A percentile compares a stretch with the other conserved stretches of the same genome.
Conservation (phyloP, 2,113 vertebrate species). For the Emydura subglobosa region DNA sequence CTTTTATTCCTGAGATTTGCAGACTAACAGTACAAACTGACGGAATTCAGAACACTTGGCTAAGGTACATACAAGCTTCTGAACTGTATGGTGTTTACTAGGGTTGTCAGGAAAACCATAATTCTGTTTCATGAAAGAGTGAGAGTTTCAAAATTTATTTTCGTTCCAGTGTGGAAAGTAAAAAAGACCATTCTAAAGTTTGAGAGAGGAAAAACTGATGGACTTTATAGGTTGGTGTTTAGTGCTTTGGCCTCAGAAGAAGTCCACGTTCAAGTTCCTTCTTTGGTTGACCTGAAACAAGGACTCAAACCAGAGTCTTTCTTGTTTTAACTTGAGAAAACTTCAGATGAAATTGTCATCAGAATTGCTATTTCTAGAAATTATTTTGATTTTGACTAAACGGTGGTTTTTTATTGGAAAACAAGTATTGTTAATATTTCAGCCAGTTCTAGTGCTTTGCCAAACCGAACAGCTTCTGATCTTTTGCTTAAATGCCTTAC, state of each 20-base stretch:
- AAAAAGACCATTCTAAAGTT: background rate
- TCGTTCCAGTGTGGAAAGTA: background rate
- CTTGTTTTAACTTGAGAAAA: background rate
- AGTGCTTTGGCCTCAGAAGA: background rate
- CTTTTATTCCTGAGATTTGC: background rate
- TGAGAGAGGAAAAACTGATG: background rate
- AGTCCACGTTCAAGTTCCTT: no score
- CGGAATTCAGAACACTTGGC: background rate
- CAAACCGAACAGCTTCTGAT: background rate
- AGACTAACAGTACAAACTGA: background rate
- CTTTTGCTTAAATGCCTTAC: background rate
- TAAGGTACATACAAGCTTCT: background rate
- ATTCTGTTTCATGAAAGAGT: background rate
- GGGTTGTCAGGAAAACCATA: background rate
- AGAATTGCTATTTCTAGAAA: background rate
- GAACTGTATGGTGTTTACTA: background rate
- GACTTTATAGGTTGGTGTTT: background rate
- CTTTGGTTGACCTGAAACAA: background rate
- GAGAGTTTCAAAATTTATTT: constrained; percentile 1
- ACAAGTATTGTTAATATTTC: background rate
- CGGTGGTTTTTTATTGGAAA: background rate
- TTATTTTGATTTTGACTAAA: background rate
- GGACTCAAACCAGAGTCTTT: background rate
- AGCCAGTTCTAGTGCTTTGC: background rate
- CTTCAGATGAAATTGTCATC: background rate